These are phyloP conservation scores for Leuciscus idus DNA, from an alignment of 2,113 vertebrate genomes.

Conservation along the genomic window DNA sequence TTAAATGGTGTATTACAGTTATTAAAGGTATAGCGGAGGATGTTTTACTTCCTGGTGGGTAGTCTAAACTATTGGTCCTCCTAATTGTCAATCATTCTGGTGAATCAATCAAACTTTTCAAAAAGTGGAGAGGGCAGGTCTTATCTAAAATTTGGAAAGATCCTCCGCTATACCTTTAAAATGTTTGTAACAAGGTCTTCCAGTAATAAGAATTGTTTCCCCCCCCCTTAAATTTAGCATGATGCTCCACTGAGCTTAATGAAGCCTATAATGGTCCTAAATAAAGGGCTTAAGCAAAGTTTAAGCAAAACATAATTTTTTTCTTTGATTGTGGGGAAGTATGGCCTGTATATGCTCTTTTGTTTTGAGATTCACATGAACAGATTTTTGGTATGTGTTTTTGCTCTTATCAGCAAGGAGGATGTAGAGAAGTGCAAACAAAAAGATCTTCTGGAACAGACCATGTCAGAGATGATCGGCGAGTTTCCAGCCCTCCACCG, in stretches of 20 bases:
- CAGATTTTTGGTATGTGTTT: constrained; percentile 17
- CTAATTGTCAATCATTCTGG: too few relatives aligned
- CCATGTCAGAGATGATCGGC: constrained; percentile 99
- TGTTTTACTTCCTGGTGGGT: too few relatives aligned
- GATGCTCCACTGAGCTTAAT: neutral
- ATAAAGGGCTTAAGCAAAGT: neutral
- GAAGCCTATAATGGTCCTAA: neutral
- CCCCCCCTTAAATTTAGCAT: neutral
- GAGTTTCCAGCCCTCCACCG: constrained; percentile 98
- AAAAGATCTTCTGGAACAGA: constrained; percentile 97
- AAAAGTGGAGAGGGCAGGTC: too few relatives aligned
- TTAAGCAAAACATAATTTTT: neutral
- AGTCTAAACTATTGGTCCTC: too few relatives aligned
- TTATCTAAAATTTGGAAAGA: too few relatives aligned
- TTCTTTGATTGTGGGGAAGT: neutral
- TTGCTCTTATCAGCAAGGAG: constrained; percentile 85
- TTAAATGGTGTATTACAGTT: neutral
- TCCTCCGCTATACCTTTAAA: too few relatives aligned
- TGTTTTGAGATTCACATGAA: neutral
- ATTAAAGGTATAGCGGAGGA: too few relatives aligned
- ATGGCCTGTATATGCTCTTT: neutral
- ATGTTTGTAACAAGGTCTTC: neutral
- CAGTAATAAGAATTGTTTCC: neutral
- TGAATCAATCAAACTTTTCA: too few relatives aligned
- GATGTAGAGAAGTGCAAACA: constrained; percentile 99